phyloP scores from a whole-genome alignment of 2,113 vertebrate species.

The Elephantulus edwardii region DNA sequence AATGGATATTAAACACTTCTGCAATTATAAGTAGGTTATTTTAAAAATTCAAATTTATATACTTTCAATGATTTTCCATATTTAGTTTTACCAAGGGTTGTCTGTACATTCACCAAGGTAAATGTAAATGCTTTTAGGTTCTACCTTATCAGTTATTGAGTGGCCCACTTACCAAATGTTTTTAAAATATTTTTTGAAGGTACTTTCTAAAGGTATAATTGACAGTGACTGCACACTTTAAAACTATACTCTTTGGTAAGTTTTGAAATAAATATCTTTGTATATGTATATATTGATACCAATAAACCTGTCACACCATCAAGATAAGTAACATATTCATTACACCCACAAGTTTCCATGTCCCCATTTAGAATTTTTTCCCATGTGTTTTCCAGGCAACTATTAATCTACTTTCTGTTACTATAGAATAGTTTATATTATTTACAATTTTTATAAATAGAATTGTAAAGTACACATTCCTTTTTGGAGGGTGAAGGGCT shows the following conservation, averaged over 20 bases:
- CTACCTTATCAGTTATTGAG: background rate
- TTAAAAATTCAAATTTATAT: slow-evolving; percentile 10
- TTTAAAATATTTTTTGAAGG: background rate
- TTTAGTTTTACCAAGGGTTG: slow-evolving; percentile 1
- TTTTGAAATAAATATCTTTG: slow-evolving; percentile 3
- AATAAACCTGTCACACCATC: background rate
- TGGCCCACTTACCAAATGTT: background rate
- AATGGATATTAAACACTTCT: slow-evolving; percentile 15
- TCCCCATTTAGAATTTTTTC: background rate
- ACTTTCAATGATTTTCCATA: slow-evolving; percentile 3
- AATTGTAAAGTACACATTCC: background rate
- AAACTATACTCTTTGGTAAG: background rate
- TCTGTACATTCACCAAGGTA: background rate
- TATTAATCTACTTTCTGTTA: slow-evolving; percentile 8
- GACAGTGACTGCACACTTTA: background rate
- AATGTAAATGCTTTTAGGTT: background rate
- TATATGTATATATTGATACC: too few relatives aligned
- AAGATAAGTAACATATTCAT: background rate
- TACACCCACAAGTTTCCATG: background rate
- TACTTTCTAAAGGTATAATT: slow-evolving; percentile 8
- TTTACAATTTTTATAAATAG: slow-evolving; percentile 42
- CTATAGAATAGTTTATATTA: slow-evolving; percentile 10
- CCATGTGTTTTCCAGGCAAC: background rate
- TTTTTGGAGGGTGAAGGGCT: background rate
- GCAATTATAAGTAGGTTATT: slow-evolving; percentile 41